Evolutionary conservation across 2,113 vertebrate genomes (phyloP).

Genomic region (Phocoena sinus): DNA sequence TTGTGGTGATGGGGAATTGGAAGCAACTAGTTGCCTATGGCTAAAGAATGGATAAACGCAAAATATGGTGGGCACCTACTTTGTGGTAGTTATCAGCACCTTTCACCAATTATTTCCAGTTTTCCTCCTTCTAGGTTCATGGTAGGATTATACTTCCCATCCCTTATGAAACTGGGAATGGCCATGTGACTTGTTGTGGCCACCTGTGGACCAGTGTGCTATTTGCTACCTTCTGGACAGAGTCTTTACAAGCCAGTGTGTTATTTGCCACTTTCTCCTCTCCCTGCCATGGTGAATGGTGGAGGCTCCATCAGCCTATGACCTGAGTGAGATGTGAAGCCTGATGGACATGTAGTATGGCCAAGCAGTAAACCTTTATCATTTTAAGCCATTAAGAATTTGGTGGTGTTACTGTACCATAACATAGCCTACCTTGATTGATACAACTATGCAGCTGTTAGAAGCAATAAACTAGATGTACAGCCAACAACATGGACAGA

Average conservation of each 20-base stretch:
- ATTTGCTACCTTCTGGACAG: not conserved
- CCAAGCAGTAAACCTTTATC: not conserved
- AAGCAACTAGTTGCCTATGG: not conserved
- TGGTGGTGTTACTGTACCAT: not conserved
- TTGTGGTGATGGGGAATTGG: not conserved
- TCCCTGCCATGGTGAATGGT: not conserved
- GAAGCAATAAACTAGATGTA: not conserved
- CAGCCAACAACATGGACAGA: not conserved
- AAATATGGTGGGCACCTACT: not conserved
- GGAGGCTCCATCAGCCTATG: not conserved
- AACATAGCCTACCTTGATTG: not conserved
- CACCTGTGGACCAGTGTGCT: not conserved
- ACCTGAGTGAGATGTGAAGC: not conserved
- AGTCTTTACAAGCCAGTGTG: not conserved
- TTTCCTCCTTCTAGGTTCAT: not conserved
- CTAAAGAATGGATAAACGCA: not conserved
- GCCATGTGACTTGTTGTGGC: not conserved
- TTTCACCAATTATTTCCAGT: not conserved
- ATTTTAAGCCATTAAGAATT: not conserved
- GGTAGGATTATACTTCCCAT: not conserved
- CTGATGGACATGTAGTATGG: not conserved
- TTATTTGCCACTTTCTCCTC: not conserved
- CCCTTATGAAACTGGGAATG: not conserved
- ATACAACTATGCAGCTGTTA: not conserved
- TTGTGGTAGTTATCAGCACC: too few species aligned